phyloP scores from a whole-genome alignment of 1,140 invertebrate genomes.

The Brachionus koreanus region DNA sequence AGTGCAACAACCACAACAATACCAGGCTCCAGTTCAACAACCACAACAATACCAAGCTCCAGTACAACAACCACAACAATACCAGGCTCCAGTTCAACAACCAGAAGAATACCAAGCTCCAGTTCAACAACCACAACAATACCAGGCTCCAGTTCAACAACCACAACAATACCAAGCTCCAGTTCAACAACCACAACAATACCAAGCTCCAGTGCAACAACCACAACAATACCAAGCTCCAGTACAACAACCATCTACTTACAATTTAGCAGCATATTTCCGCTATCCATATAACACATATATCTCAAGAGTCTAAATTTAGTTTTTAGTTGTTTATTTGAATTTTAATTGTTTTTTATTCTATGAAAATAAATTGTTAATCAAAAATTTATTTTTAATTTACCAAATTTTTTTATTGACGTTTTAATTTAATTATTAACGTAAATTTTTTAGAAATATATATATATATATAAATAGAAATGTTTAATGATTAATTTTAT shows the following conservation, averaged over 20 bases:
- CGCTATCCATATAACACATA: conserved; percentile 9
- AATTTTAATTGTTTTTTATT: background rate
- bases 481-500: too few species aligned
- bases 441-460: too few species aligned
- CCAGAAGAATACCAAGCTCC: background rate
- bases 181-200: background rate
- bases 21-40: background rate
- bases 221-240: background rate
- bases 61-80: background rate
- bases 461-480: too few species aligned
- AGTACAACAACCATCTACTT: background rate
- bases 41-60: background rate
- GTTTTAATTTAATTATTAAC: too few species aligned
- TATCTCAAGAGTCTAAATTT: background rate
- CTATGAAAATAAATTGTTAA: background rate
- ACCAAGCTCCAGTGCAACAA: background rate
- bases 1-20: background rate
- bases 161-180: background rate
- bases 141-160: background rate
- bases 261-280: conserved; percentile 9
- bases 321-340: background rate
- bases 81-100: background rate
- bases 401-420: too few species aligned
- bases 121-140: background rate
- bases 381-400: too few species aligned